These are phyloP conservation scores for Trachelus tabidus DNA, from an alignment of 2,888 invertebrate species.

Conservation along the genomic window DNA sequence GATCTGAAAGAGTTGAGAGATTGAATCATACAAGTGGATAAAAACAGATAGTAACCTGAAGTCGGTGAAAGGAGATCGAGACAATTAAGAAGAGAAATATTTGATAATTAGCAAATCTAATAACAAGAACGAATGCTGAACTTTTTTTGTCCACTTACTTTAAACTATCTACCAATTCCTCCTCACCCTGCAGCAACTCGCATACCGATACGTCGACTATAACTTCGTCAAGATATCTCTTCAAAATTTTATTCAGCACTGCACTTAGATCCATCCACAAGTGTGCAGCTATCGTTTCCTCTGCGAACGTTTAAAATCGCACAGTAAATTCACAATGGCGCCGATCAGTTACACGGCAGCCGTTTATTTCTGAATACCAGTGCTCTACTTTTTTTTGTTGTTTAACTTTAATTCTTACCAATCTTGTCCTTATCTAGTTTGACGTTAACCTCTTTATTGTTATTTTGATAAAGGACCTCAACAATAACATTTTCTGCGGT, in stretches of 20 bases:
- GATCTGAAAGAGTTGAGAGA: constrained; percentile 3
- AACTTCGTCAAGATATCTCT: constrained; percentile 53
- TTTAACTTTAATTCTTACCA: constrained; percentile 37
- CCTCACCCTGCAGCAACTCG: constrained; percentile 56
- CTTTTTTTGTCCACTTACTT: constrained; percentile 41
- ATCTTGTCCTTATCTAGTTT: constrained; percentile 46
- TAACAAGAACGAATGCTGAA: neutral
- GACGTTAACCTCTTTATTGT: constrained; percentile 47
- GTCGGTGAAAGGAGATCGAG: neutral
- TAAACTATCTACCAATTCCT: constrained; percentile 38
- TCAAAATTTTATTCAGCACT: constrained; percentile 46
- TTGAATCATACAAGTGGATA: too few relatives aligned
- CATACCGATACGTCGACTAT: constrained; percentile 60
- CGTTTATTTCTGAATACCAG: neutral
- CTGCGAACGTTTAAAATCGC: constrained; percentile 34
- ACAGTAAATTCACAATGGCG: neutral
- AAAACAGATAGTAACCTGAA: neutral
- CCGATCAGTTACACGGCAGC: neutral
- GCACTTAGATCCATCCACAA: constrained; percentile 56
- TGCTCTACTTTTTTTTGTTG: too few relatives aligned
- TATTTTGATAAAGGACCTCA: constrained; percentile 54
- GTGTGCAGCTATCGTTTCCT: constrained; percentile 46
- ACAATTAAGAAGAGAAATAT: neutral
- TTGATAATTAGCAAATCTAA: neutral
- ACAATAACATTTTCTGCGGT: constrained; percentile 69